Percentiles rank a stretch among this genome's conserved stretches.
These are phyloP conservation scores for Hyalella azteca DNA, from an alignment of 2,888 invertebrate genomes.

Conservation along the genomic window DNA sequence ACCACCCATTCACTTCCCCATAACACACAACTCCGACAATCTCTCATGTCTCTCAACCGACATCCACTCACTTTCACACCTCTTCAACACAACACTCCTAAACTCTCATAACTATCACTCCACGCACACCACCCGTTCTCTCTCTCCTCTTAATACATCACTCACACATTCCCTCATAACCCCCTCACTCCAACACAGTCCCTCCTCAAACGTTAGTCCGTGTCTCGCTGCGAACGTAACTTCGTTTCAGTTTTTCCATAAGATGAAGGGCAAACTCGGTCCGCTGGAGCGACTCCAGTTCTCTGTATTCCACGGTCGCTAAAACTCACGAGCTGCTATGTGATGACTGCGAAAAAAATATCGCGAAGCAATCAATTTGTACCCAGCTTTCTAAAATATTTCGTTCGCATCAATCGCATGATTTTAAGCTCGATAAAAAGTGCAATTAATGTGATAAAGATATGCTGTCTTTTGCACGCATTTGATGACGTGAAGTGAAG, in stretches of 20 bases:
- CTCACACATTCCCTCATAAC: not conserved
- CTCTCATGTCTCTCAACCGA: no score
- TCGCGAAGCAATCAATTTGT: not conserved
- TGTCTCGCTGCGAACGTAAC: not conserved
- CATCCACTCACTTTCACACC: no score
- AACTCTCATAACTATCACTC: no score
- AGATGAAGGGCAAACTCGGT: not conserved
- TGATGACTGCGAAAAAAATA: no score
- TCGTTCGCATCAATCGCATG: not conserved
- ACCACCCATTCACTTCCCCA: no score
- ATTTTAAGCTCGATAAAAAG: no score
- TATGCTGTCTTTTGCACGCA: no score
- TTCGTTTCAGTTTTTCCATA: not conserved
- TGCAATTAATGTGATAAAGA: no score
- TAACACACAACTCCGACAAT: no score
- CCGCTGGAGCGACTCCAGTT: not conserved
- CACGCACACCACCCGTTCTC: not conserved
- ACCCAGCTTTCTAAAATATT: not conserved
- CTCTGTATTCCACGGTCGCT: not conserved
- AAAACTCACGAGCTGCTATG: not conserved
- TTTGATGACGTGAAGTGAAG: no score
- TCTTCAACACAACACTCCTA: no score
- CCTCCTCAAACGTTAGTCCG: not conserved
- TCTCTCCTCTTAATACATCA: not conserved
- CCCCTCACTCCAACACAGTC: not conserved